Conservation (phyloP, 2,113 vertebrate species). For the Addax nasomaculatus region DNA sequence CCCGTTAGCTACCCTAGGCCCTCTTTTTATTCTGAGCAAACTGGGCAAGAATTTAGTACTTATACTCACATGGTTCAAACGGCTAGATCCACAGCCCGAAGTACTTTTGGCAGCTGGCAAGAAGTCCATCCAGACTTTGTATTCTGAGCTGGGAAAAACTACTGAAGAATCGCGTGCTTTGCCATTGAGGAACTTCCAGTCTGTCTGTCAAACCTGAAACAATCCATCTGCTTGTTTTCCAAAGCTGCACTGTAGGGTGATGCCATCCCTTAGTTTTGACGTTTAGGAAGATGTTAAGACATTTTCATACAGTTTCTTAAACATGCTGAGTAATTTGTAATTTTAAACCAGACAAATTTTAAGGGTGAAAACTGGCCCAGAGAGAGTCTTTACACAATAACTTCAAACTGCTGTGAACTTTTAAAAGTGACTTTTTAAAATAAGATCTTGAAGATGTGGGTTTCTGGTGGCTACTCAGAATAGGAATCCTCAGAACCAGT, state of each 20-base stretch:
- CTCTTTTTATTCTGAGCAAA: background rate
- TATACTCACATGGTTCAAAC: background rate
- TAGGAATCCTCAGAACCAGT: conserved; percentile 25
- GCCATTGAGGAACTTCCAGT: background rate
- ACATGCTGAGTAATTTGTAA: conserved; percentile 15
- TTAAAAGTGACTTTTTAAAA: conserved; percentile 19
- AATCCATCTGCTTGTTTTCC: background rate
- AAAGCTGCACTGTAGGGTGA: background rate
- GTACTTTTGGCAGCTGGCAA: background rate
- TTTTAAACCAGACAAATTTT: conserved; percentile 51
- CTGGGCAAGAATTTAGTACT: background rate
- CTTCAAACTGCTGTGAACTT: conserved; percentile 45
- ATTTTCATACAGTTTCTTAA: conserved; percentile 36
- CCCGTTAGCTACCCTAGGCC: background rate
- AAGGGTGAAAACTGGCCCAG: background rate
- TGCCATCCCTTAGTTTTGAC: background rate
- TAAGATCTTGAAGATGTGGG: conserved; percentile 26
- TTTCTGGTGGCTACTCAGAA: conserved; percentile 44
- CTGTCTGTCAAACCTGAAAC: background rate
- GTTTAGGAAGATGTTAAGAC: conserved; percentile 18
- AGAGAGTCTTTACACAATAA: background rate
- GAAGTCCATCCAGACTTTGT: background rate
- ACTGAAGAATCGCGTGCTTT: background rate
- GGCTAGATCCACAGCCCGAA: background rate
- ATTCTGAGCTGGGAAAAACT: background rate